Base-by-base conservation (phyloP, 2,888 invertebrate genomes). In the Ceramica pisi region DNA sequence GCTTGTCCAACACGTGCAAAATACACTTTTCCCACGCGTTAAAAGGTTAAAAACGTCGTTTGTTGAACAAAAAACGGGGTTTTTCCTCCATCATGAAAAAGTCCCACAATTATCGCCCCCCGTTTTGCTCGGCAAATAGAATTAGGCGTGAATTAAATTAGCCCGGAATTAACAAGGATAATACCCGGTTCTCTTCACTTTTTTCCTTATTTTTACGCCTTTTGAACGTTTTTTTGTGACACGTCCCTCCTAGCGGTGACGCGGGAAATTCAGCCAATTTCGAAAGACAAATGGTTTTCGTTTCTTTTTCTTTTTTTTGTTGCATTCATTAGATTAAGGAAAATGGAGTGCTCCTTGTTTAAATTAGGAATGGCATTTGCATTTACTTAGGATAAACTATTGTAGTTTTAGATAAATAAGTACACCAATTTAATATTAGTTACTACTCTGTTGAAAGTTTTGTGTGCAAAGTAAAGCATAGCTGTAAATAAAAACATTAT, bases 101-200 rank as follows among this genome's bases (percentile, higher is more conserved):
- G 88, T 91, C 92, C 90, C 90, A 92, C 93, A 95, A 95, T 96
- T 96, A 95, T 94, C 95, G 94, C 95, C 92, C 92, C 93, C 93
- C 94, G 92, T 94, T 95, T 93, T 93, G 84, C 94, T 94, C 93
- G 86, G 92, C 93, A 95, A 96, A 95, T 96, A 95, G 95, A 95
- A 95, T 96, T 95, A 95, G 92, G 94, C 93, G 94, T 86, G 94
- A 95, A 96, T 95, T 95, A 94, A 95, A 96, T 96, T 95, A 95
- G 91, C 93, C 92, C 88, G 91, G 95, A 93, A 95, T 95, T 96
- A 96, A 94, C 95, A 95, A 92, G 95, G 95, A 95, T 96, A 95
- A 96, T 95, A 91, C 86, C 82, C 93, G 91, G 89, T 91, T 92
- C 89, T 87, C 89, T 91, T 90, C 90, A 83, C 90, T 92, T 90